Evolutionary conservation across 2,113 vertebrate species (phyloP), one percentile per base, ranked within the genome.

Genomic region (Burhinus oedicnemus): DNA sequence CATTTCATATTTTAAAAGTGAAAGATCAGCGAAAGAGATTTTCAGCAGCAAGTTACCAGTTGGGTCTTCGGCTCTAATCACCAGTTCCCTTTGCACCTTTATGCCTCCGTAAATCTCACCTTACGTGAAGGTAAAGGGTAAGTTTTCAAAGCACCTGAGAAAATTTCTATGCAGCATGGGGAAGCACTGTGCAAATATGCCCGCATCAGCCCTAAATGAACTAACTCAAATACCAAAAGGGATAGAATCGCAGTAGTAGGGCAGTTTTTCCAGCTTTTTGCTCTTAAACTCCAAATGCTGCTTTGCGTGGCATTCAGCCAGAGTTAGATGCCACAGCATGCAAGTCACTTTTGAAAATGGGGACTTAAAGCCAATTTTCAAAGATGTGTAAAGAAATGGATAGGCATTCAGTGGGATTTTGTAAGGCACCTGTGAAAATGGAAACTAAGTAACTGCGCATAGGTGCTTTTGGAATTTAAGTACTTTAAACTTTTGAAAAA

Each of bases 1-100:
- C 87, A 83, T 98, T 98, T 95, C 86, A 85, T 92, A 72, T 94
- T 96, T 97, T 89, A 80, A 88, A 97, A 90, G 49, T 52, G 65
- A 91, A 93, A 69, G 78, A 96, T 85, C 84, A 94, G 7, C 84
- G 91, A 65, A 89, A 91, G 83, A 94, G 69, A 94, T 95, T 96
- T 96, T 95, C 89, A 90, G 87, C 89, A 91, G 68, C 45, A 79
- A 27, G 89, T 83, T 87, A 85, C 74, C 40, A 36, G 49, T 47
- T 80, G 64, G 60, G 66, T 93, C 54, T 62, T 76, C 0, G 0
- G 16, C 83, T 95, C 74, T 62, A 79, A 93, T 77, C 70, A 54
- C 40, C 62, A 74, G 25, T 40, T 92, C 87, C 86, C 86, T 89
- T 84, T 92, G 77, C 90, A 93, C 90, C 52, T 95, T 96, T 89